Evolutionary conservation across 2,888 invertebrate genomes (phyloP), one percentile per base, ranked within the genome.

Genomic region (Timema podura): DNA sequence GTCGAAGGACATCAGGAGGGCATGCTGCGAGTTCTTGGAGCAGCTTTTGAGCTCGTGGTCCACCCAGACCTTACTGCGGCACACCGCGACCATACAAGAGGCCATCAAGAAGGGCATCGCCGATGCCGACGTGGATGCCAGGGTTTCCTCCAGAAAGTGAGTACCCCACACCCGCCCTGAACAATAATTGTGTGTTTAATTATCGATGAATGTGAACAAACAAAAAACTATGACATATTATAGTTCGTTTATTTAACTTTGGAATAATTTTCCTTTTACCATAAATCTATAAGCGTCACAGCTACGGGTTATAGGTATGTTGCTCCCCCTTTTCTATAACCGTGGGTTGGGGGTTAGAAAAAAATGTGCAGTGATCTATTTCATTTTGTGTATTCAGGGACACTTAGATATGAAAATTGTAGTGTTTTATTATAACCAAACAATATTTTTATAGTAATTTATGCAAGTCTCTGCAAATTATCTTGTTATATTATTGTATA

Each of bases 41-140:
- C 83, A 92, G 74, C 83, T 98, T 71, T 84, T 98, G 71, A 91
- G 92, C 76, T 88, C 89, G 54, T 99, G 98, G 98, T 88, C 92
- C n/a, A 86, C 91, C 0, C 86, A 88, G 75, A 85, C 89, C 0
- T 82, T 98, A 69, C 97, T 97, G 80, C 90, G 89, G 77, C 93
- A 96, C 79, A 87, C 92, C 64, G 82, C 85, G 0, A 82, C 87
- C 1, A 81, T 99, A 5, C 88, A 92, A 74, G 97, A 97, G 75
- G 90, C 93, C 0, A 88, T 98, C 30, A 87, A 90, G 73, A 89
- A 89, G 74, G 96, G 96, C 0, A 91, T 98, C 73, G 88, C 90
- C 2, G 98, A 99, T 85, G 97, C 98, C 0, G 98, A 99, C 82
- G 88, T 91, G 47, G 92, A 92, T 68, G 96, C 97, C 0, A 83